Percentiles rank a stretch among this genome's conserved stretches.
phyloP scores from a whole-genome alignment of 1,140 invertebrate species.

The Gryllus bimaculatus region DNA sequence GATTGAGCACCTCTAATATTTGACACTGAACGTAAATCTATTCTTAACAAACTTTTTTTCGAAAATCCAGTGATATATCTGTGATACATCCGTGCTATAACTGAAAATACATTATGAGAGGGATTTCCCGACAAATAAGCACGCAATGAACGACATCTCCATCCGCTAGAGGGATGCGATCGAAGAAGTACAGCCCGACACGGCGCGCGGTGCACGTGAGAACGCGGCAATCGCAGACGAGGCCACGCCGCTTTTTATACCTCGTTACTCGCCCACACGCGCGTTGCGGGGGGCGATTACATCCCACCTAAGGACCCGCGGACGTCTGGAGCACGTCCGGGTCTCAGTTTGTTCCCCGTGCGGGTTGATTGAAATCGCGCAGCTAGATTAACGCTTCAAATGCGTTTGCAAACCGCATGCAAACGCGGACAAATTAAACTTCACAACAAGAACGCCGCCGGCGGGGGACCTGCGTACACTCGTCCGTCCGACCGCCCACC shows the following conservation, averaged over 20 bases:
- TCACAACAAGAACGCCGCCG: background rate
- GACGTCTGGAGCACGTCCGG: background rate
- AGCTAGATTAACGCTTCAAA: conserved; percentile 1
- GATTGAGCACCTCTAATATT: no score
- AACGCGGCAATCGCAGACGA: no score
- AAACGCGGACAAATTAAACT: background rate
- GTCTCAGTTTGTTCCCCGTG: background rate
- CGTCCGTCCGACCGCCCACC: background rate
- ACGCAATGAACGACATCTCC: no score
- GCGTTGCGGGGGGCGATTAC: background rate
- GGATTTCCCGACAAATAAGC: no score
- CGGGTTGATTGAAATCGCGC: background rate
- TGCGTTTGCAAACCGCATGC: conserved; percentile 2
- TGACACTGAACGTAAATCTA: no score
- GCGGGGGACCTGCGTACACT: background rate
- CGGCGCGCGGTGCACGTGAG: no score
- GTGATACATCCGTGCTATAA: no score
- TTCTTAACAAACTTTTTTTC: no score
- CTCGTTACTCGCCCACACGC: background rate
- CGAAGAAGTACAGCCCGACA: no score
- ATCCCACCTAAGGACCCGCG: background rate
- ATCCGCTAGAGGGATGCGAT: no score
- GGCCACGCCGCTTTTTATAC: background rate
- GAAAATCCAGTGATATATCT: no score
- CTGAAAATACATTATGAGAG: no score